phyloP scores from a whole-genome alignment of 2,113 vertebrate genomes.

The Burhinus oedicnemus region DNA sequence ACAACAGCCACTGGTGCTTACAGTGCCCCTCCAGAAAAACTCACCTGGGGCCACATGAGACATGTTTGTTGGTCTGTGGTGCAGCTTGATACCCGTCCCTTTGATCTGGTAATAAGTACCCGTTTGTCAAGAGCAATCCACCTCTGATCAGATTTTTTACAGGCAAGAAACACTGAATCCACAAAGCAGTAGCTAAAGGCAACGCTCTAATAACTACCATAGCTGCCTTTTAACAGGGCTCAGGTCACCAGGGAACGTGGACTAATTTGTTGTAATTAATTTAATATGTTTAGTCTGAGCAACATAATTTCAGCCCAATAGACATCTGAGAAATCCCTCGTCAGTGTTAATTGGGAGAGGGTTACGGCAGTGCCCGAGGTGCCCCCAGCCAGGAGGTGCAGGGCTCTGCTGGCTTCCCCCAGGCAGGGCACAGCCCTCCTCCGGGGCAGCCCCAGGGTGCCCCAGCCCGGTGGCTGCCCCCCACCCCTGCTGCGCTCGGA shows the following conservation, averaged over 20 bases:
- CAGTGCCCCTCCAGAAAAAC: not conserved
- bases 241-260: not conserved
- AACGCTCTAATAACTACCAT: not conserved
- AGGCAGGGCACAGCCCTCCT: not conserved
- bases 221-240: not conserved
- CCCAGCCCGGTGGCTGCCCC: not conserved
- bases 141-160: not conserved
- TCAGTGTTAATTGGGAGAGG: slow-evolving; percentile 5
- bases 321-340: not conserved
- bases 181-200: not conserved
- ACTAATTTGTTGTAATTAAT: slow-evolving; percentile 60
- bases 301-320: slow-evolving; percentile 21
- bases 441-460: not conserved
- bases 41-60: not conserved
- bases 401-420: not conserved
- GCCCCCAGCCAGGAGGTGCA: not conserved
- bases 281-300: slow-evolving; percentile 63
- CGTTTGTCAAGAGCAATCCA: not conserved
- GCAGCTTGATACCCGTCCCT: not conserved
- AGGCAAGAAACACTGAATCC: not conserved
- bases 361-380: not conserved
- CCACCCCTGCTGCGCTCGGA: not conserved
- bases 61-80: not conserved
- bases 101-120: not conserved
- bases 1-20: not conserved